Conservation (phyloP, 2,113 vertebrate species). For the Lasiurus borealis region DNA sequence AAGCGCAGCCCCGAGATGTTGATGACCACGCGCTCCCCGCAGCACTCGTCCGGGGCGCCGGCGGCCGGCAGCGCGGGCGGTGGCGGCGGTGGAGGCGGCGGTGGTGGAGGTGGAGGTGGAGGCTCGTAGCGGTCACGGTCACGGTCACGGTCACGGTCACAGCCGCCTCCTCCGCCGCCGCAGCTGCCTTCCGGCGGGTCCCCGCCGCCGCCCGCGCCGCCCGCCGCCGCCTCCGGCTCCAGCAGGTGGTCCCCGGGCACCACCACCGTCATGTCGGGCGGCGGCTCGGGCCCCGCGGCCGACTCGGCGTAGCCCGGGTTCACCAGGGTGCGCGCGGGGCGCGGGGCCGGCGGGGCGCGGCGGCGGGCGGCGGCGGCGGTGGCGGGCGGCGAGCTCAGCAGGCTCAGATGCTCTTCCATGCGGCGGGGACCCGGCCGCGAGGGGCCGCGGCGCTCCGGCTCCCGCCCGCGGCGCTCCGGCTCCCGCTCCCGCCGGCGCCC, state of each 20-base stretch:
- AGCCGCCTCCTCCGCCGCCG: too few relatives aligned
- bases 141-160: too few relatives aligned
- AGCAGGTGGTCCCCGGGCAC: constrained; percentile 92
- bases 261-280: constrained; percentile 94
- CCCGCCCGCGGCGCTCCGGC: too few relatives aligned
- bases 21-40: constrained; percentile 97
- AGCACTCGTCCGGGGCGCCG: constrained; percentile 93
- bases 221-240: constrained; percentile 89
- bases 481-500: constrained; percentile 85
- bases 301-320: constrained; percentile 90
- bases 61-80: constrained; percentile 75
- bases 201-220: constrained; percentile 70
- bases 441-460: constrained; percentile 71
- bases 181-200: too few relatives aligned
- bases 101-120: too few relatives aligned
- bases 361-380: too few relatives aligned
- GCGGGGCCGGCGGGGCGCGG: constrained; percentile 81
- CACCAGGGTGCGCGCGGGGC: too few relatives aligned
- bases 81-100: too few relatives aligned
- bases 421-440: constrained; percentile 86
- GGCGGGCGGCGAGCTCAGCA: constrained; percentile 92
- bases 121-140: too few relatives aligned
- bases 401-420: constrained; percentile 96
- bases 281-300: constrained; percentile 77
- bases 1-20: constrained; percentile 98